phyloP scores from a whole-genome alignment of 1,140 invertebrate species.

The Cyphomyrmex costatus region DNA sequence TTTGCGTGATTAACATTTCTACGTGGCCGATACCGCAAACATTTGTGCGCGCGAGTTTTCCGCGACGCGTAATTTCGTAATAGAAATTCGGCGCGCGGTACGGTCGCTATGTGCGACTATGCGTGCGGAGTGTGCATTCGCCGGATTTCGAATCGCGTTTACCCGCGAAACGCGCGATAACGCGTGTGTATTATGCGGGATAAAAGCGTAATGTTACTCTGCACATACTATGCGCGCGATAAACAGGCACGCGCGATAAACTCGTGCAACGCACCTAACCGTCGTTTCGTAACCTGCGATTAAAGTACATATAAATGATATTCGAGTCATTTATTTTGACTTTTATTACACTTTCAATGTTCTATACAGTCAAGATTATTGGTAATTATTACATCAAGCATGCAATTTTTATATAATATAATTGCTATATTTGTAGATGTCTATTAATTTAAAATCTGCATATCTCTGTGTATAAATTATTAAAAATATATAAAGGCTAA shows the following conservation, averaged over 20 bases:
- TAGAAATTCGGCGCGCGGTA: constrained; percentile 47
- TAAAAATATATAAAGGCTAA: not conserved
- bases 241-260: constrained; percentile 53
- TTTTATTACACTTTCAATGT: not conserved
- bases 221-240: constrained; percentile 37
- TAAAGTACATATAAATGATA: not conserved
- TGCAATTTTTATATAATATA: not conserved
- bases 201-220: constrained; percentile 48
- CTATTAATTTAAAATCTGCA: not conserved
- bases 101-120: constrained; percentile 13
- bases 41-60: constrained; percentile 39
- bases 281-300: constrained; percentile 28
- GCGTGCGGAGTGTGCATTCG: constrained; percentile 50
- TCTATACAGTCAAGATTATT: not conserved
- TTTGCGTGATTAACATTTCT: constrained; percentile 57
- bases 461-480: not conserved
- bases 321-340: not conserved
- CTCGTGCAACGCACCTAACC: constrained; percentile 1
- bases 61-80: constrained; percentile 56
- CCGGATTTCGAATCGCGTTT: constrained; percentile 49
- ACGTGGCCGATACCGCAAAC: constrained; percentile 47
- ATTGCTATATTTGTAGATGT: not conserved
- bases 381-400: not conserved
- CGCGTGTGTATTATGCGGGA: constrained; percentile 50
- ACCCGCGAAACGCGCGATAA: constrained; percentile 53